Evolutionary conservation across 92 coral and sea anemone species (phyloP).

Genomic region (Siderastrea radians): DNA sequence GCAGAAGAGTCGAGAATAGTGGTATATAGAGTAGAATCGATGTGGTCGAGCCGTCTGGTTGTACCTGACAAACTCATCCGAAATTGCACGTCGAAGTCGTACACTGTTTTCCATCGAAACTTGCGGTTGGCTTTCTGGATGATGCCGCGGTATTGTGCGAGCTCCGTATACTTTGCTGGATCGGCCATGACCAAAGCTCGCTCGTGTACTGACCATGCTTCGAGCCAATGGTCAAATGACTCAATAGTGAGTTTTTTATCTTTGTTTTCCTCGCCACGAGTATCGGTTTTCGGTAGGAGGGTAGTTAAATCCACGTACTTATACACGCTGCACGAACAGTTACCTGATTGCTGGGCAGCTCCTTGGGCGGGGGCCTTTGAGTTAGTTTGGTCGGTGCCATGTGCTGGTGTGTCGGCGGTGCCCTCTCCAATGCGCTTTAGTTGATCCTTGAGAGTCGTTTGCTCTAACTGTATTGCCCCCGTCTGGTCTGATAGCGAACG

Average conservation of each 20-base stretch:
- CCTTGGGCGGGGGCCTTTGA: neutral
- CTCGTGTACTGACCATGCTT: constrained; percentile 31
- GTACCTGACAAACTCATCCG: constrained; percentile 5
- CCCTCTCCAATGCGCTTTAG: neutral
- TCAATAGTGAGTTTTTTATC: neutral
- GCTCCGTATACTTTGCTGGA: constrained; percentile 26
- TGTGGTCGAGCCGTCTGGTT: constrained; percentile 1
- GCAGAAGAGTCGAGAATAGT: constrained; percentile 54
- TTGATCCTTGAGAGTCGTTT: neutral
- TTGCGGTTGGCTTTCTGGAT: no score
- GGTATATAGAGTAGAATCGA: constrained; percentile 47
- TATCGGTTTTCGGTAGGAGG: neutral
- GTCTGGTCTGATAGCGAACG: constrained; percentile 20
- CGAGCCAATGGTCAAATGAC: neutral
- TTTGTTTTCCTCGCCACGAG: neutral
- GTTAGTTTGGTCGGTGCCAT: neutral
- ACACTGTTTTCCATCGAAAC: constrained; percentile 36
- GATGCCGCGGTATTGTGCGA: constrained; percentile 20
- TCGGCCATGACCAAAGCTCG: neutral
- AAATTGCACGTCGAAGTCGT: constrained; percentile 25
- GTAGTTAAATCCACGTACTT: neutral
- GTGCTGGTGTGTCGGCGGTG: neutral
- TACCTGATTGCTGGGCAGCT: neutral
- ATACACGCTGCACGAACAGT: neutral
- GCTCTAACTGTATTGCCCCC: constrained; percentile 22